These are phyloP conservation scores for Bubalus kerabau DNA, from an alignment of 2,113 vertebrate genomes.

Conservation along the genomic window DNA sequence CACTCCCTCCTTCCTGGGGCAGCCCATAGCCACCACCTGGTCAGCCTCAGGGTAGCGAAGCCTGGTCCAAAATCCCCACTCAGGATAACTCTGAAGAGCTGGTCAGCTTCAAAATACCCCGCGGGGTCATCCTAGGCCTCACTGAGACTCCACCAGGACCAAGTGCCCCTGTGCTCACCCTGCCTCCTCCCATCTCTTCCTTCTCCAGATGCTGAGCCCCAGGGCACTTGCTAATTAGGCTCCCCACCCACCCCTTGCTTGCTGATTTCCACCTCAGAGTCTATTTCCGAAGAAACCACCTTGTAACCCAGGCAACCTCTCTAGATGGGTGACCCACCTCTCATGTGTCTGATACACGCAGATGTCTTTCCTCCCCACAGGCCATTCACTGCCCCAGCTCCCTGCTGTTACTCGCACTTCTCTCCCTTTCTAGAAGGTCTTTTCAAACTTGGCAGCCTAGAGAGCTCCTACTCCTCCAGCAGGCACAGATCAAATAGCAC, in stretches of 20 bases:
- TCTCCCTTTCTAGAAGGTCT: not conserved
- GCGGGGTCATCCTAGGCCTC: not conserved
- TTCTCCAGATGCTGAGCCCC: too few relatives aligned
- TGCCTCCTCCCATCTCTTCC: too few relatives aligned
- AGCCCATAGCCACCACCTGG: not conserved
- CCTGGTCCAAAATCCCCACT: not conserved
- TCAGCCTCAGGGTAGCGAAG: not conserved
- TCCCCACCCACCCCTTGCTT: not conserved
- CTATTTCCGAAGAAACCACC: not conserved
- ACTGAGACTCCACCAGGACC: accelerated
- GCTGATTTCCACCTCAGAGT: not conserved
- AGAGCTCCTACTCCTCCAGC: not conserved
- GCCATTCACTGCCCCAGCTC: too few relatives aligned
- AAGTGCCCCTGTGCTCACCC: not conserved
- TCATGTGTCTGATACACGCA: accelerated
- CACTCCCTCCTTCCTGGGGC: accelerated
- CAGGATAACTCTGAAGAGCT: not conserved
- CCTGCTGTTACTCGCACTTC: accelerated
- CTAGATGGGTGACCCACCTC: accelerated
- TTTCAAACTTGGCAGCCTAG: not conserved
- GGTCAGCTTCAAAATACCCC: not conserved
- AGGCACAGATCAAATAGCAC: accelerated
- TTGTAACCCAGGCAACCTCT: not conserved
- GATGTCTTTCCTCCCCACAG: not conserved
- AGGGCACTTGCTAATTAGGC: accelerated